These are phyloP conservation scores for Strigamia maritima DNA, from an alignment of 2,888 invertebrate species.

Conservation along the genomic window DNA sequence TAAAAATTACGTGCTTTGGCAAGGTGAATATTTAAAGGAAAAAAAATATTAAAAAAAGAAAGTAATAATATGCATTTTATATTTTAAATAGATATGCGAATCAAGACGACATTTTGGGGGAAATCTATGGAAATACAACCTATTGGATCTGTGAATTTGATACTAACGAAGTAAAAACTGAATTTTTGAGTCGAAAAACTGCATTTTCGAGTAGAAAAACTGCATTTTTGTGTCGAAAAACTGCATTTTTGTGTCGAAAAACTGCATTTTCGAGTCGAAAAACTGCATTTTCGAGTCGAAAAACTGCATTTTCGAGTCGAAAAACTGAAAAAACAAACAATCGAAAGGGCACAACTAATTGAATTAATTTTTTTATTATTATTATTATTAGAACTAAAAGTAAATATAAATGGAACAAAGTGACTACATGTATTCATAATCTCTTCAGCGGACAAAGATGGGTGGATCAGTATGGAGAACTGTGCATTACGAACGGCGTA, in stretches of 20 bases:
- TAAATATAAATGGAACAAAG: slow-evolving; percentile 74
- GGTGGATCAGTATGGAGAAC: slow-evolving; percentile 83
- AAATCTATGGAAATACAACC: slow-evolving; percentile 88
- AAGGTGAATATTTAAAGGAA: slow-evolving; percentile 52
- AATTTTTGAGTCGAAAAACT: too few relatives aligned
- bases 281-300: too few relatives aligned
- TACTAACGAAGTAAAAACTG: slow-evolving; percentile 54
- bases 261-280: too few relatives aligned
- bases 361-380: neutral
- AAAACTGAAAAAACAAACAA: too few relatives aligned
- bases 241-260: too few relatives aligned
- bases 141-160: slow-evolving; percentile 64
- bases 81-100: slow-evolving; percentile 62
- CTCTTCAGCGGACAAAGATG: slow-evolving; percentile 76
- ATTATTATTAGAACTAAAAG: slow-evolving; percentile 62
- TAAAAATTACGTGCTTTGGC: slow-evolving; percentile 72
- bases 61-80: too few relatives aligned
- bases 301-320: too few relatives aligned
- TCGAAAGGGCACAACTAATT: neutral
- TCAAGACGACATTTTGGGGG: slow-evolving; percentile 86
- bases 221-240: too few relatives aligned
- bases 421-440: slow-evolving; percentile 82
- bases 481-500: slow-evolving; percentile 64
- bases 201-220: too few relatives aligned
- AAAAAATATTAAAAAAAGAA: neutral